These are phyloP conservation scores for Drosophila cracens DNA, from an alignment of 2,888 invertebrate genomes.

Conservation along the genomic window DNA sequence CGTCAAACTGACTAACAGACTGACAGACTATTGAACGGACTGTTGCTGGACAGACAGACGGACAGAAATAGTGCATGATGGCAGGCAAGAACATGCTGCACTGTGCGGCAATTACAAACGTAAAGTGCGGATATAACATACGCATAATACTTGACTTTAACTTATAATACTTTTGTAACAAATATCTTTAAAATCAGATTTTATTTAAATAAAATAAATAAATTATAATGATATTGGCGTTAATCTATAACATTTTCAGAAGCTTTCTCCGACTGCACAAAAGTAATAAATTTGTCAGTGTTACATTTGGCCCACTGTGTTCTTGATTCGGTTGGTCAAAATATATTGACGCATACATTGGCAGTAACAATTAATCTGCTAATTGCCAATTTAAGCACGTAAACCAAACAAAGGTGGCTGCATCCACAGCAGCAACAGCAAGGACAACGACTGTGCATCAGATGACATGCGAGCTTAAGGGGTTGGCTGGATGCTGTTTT, in stretches of 20 bases:
- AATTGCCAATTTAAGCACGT: conserved; percentile 81
- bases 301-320: conserved; percentile 8
- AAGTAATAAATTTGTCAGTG: background rate
- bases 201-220: background rate
- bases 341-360: conserved; percentile 79
- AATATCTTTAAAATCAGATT: background rate
- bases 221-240: background rate
- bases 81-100: conserved; percentile 3
- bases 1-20: conserved; percentile 19
- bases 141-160: background rate
- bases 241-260: background rate
- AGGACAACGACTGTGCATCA: conserved; percentile 21
- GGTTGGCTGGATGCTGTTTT: background rate
- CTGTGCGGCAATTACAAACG: conserved; percentile 6
- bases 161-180: background rate
- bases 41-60: background rate
- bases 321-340: conserved; percentile 62
- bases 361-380: conserved; percentile 80
- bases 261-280: background rate
- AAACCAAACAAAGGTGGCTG: conserved; percentile 73
- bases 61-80: conserved; percentile 3
- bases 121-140: background rate
- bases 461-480: conserved; percentile 11
- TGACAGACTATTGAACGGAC: conserved; percentile 15
- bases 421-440: conserved; percentile 35